phyloP scores from a whole-genome alignment of 1,140 invertebrate species.

The Sminthurinus signatus region DNA sequence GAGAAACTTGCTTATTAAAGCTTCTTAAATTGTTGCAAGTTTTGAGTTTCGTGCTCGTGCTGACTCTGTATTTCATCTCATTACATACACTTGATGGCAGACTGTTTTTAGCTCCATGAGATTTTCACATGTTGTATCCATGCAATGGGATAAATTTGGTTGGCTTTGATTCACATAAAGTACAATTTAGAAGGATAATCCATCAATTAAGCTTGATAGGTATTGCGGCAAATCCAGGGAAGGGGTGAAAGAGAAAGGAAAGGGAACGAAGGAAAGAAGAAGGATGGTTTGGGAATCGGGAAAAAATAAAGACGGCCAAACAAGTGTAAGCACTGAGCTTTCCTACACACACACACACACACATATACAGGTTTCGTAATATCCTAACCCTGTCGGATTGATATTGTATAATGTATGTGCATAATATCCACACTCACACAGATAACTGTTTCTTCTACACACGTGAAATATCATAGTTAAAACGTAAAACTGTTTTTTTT shows the following conservation, averaged over 20 bases:
- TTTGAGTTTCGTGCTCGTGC: constrained; percentile 4
- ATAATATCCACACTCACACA: too few relatives aligned
- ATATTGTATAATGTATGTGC: too few relatives aligned
- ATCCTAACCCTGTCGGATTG: too few relatives aligned
- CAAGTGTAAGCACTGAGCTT: neutral
- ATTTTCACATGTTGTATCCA: constrained; percentile 7
- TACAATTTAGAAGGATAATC: constrained; percentile 41
- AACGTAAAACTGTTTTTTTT: too few relatives aligned
- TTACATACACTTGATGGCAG: neutral
- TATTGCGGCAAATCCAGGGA: constrained; percentile 33
- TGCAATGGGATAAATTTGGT: constrained; percentile 6
- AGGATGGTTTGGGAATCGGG: constrained; percentile 15
- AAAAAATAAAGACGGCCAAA: neutral
- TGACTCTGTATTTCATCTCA: constrained; percentile 10
- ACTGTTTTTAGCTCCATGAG: constrained; percentile 2
- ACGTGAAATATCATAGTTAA: too few relatives aligned
- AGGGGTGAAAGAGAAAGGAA: too few relatives aligned
- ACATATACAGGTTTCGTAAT: neutral
- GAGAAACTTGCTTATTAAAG: neutral
- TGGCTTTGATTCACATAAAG: constrained; percentile 37
- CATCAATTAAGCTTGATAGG: constrained; percentile 41
- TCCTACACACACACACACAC: neutral
- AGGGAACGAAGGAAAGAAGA: too few relatives aligned
- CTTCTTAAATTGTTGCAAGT: constrained; percentile 10
- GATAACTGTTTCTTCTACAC: too few relatives aligned